phyloP scores from a whole-genome alignment of 2,113 vertebrate genomes.

The Catharus fuscescens region DNA sequence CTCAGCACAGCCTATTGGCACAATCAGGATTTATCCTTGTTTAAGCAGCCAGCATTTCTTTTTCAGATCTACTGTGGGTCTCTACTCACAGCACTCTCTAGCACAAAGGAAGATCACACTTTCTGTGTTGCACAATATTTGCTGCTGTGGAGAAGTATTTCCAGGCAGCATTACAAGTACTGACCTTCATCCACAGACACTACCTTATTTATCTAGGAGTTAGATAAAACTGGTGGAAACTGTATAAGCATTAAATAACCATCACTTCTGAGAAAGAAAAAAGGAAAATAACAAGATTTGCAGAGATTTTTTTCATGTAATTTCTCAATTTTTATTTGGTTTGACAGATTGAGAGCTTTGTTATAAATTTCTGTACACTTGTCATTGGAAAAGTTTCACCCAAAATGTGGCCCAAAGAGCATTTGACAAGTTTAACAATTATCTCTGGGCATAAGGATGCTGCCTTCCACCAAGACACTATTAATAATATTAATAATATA shows the following conservation, averaged over 20 bases:
- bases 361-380: neutral
- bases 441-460: neutral
- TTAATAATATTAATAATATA: neutral
- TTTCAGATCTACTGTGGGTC: neutral
- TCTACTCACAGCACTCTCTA: neutral
- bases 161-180: neutral
- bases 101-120: neutral
- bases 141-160: neutral
- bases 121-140: neutral
- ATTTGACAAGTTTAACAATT: neutral
- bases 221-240: neutral
- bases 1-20: neutral
- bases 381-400: neutral
- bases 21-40: neutral
- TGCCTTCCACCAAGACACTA: neutral
- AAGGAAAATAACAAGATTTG: neutral
- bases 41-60: neutral
- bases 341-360: neutral
- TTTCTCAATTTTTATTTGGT: neutral
- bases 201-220: neutral
- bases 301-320: neutral
- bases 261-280: neutral
- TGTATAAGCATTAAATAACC: neutral
- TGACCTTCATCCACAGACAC: neutral
- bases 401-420: neutral